Conservation (phyloP, 1,140 invertebrate species). For the Saxidomus purpurata region DNA sequence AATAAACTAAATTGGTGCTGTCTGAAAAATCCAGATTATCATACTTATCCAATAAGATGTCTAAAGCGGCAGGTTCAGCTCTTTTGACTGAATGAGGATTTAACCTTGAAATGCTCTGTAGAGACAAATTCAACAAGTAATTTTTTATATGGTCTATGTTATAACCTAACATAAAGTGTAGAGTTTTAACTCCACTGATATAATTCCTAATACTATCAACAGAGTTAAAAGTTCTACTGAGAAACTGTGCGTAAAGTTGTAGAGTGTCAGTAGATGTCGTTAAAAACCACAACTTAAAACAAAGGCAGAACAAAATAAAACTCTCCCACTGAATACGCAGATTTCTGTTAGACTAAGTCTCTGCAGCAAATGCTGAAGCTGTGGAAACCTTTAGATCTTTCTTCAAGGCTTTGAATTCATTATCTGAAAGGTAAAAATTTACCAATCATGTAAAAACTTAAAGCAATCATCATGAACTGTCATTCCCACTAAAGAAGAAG, state of each 20-base stretch:
- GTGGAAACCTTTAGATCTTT: not conserved
- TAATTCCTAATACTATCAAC: not conserved
- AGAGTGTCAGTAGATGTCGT: not conserved
- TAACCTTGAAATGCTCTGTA: not conserved
- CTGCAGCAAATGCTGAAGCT: not conserved
- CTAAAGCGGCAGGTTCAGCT: not conserved
- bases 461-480: not conserved
- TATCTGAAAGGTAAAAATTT: not conserved
- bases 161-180: not conserved
- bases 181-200: not conserved
- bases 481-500: not conserved
- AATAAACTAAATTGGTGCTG: not conserved
- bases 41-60: not conserved
- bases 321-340: not conserved
- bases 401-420: not conserved
- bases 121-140: not conserved
- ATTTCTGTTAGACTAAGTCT: not conserved
- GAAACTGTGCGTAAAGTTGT: slow-evolving; percentile 2
- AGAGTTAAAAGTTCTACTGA: not conserved
- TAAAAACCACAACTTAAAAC: not conserved
- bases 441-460: not conserved
- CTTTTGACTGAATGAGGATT: not conserved
- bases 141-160: not conserved
- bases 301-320: not conserved
- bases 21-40: not conserved